Base-by-base conservation (phyloP, 2,888 invertebrate genomes). In the Dilophus febrilis region DNA sequence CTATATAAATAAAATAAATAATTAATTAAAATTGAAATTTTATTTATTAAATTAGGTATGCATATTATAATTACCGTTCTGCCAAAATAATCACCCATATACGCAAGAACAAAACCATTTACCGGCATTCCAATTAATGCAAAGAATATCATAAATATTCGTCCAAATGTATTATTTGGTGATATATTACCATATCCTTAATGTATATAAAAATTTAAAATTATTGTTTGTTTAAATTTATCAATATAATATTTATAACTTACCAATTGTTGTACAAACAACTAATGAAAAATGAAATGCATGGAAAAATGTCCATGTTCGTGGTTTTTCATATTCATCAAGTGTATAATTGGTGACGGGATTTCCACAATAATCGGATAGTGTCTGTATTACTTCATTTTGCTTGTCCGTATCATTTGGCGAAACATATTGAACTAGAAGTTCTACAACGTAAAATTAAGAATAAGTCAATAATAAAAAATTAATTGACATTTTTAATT, bases 281-380 rank as follows among this genome's bases (percentile, higher is more conserved):
- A 88, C 90, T 51, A 90, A 81, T 4, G 87, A 81, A 59, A 90
- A 90, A 64, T 88, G 88, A 54, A 90, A 77, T 1, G 88, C 80
- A 61, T 90, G 88, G 59, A 87, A 88, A 60, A 83, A 88, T 53
- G 84, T 85, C 90, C 90, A 91, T 53, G 71, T 74, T 43, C 69
- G 67, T 0, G 72, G 72, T 7, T 66, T 64, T 28, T 75, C 73
- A 8, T 62, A 66, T 39, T 74, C 72, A 44, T 70, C 70, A 1
- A 71, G 68, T 2, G 72, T 72, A 51, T 74, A 71, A 52, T 72
- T 70, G 49, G 68, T 70, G 51, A 85, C 72, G 1, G 80, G 72
- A 50, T 79, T 81, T 22, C 77, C 81, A 52, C 85, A 86, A 55
- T 83, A 85, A 8, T 68, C 67, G 0, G 74, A 69, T 8, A 86